Conservation (phyloP, 2,797 vertebrate species). For the Notolepis coatsorum region DNA sequence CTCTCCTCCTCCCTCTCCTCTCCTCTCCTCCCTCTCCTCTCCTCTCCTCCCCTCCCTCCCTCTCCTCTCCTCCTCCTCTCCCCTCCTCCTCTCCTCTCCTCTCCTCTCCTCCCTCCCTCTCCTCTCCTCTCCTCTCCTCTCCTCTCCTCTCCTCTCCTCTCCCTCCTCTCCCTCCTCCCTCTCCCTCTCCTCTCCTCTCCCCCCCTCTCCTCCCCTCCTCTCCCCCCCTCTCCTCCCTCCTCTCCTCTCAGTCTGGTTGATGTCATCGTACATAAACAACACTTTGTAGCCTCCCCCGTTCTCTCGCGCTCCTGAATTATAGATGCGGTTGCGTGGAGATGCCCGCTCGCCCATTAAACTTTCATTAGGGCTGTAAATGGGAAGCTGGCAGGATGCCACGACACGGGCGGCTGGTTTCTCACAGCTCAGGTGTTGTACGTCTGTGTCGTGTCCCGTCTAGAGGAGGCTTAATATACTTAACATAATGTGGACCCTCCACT, state of each 20-base stretch:
- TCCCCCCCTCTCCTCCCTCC: neutral
- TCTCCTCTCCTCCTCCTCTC: neutral
- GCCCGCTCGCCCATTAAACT: no score
- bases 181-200: conserved; percentile 4
- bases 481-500: no score
- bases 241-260: neutral
- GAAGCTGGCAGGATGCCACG: no score
- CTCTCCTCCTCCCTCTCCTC: neutral
- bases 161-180: neutral
- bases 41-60: neutral
- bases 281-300: no score
- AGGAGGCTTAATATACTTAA: no score
- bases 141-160: neutral
- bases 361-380: no score
- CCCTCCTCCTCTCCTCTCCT: conserved; percentile 13
- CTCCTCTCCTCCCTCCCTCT: conserved; percentile 1
- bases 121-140: neutral
- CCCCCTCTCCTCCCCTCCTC: neutral
- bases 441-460: no score
- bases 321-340: no score
- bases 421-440: no score
- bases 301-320: no score
- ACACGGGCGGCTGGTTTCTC: no score
- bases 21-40: conserved; percentile 2
- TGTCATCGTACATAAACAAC: no score